Percentiles rank a stretch among this genome's conserved stretches.
phyloP scores from a whole-genome alignment of 2,797 vertebrate species.

The Chloroceryle amazona region DNA sequence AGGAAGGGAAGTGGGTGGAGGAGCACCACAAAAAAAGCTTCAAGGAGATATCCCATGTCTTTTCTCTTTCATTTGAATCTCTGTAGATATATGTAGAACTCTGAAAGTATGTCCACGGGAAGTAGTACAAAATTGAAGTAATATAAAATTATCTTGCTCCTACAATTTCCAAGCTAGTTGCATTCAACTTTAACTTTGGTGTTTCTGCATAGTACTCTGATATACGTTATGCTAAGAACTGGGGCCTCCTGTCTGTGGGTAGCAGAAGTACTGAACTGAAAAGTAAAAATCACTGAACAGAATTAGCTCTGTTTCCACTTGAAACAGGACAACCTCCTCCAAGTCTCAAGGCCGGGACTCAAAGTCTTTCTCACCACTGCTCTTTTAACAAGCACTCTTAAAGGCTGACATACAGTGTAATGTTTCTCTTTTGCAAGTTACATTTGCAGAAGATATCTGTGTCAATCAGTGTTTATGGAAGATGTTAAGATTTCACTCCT shows the following conservation, averaged over 20 bases:
- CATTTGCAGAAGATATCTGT: neutral
- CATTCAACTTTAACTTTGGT: neutral
- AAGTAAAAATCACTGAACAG: too few species aligned
- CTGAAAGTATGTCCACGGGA: neutral
- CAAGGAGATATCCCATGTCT: neutral
- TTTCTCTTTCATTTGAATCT: neutral
- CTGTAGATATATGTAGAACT: neutral
- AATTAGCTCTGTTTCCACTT: too few species aligned
- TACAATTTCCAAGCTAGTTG: neutral
- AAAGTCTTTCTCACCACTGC: neutral
- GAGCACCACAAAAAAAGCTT: neutral
- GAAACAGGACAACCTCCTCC: neutral
- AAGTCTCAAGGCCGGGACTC: neutral
- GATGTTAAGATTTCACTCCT: neutral
- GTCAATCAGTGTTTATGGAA: neutral
- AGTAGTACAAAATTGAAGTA: neutral
- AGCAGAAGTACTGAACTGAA: neutral
- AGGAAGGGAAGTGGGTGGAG: neutral
- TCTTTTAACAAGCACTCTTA: neutral
- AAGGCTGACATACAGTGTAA: neutral
- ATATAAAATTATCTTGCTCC: neutral
- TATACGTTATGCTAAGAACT: neutral
- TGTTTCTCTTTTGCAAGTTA: neutral
- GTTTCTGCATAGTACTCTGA: neutral
- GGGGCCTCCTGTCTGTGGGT: accelerated